Base-by-base conservation (phyloP, 1,140 invertebrate species). In the Aphaenogaster floridana region DNA sequence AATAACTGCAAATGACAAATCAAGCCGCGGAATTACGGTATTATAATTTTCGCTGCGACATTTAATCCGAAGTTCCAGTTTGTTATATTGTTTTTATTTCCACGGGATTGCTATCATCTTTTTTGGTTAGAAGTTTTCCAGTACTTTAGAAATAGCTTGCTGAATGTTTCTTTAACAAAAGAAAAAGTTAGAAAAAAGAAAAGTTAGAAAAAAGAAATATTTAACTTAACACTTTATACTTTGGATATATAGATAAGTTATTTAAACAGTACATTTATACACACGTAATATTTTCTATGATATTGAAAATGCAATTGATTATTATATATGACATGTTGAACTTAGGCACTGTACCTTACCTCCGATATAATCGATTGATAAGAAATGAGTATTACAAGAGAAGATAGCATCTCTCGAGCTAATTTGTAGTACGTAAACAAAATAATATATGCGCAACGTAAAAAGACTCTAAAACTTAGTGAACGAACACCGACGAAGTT, bases 1-100 rank as follows among this genome's bases (percentile, higher is more conserved):
- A 59, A 83, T 39, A 48, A 50, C 69, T 84, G 80, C 69, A 74
- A 74, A 84, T 84, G 68, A 84, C 69, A 84, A 84, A 76, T 84
- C 69, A 76, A 84, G 80, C 50, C 45, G 64, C 15, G 28, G 66
- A 76, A 76, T 84, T 84, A 50, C 80, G 34, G n/a, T 61, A 45
- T 84, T 84, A 84, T 84, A 74, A 76, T 84, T 50, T 76, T 61
- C 68, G 54, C 17, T 17, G 64, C 77, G 36, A 61, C 36, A 5
- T 15, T n/a, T 69, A 80, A 80, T 80, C 52, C 39, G 28, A 72
- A 83, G 54, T 74, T 74, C 3, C 28, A 36, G 45, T 59, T 21
- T 7, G 48, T 57, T 61, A 6, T 5, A 21, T 28, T 28, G 17
- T 59, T 57, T 45, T 42, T 36, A 34, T 34, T 76, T 69, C 48